These are phyloP conservation scores for Dendropsophus ebraccatus DNA, from an alignment of 2,113 vertebrate species.

Conservation along the genomic window DNA sequence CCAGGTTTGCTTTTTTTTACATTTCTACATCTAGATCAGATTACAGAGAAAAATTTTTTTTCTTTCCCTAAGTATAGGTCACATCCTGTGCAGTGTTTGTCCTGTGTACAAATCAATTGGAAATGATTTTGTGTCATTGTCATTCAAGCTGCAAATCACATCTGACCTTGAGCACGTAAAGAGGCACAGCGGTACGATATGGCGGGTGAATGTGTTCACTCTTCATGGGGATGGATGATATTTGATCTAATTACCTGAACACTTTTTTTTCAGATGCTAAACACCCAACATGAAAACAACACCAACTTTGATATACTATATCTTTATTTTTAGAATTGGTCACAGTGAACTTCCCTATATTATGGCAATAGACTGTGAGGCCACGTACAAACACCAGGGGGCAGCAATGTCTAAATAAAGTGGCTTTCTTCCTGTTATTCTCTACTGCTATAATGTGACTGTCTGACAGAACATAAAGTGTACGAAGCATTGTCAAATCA, in stretches of 20 bases:
- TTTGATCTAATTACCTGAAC: background rate
- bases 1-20: background rate
- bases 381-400: conserved; percentile 65
- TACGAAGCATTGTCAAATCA: background rate
- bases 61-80: conserved; percentile 23
- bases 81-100: conserved; percentile 34
- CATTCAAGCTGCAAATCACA: conserved; percentile 62
- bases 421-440: background rate
- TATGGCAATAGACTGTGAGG: background rate
- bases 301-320: background rate
- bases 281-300: conserved; percentile 21
- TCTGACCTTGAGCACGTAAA: conserved; percentile 54
- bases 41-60: background rate
- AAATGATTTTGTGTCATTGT: conserved; percentile 63
- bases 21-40: background rate
- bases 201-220: background rate
- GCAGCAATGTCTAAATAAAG: conserved; percentile 67
- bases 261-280: conserved; percentile 20
- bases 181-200: conserved; percentile 20
- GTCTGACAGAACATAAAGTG: background rate
- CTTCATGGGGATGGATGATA: conserved; percentile 16
- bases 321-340: background rate
- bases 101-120: conserved; percentile 60
- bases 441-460: background rate
- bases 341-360: background rate